Conservation (phyloP, 2,113 vertebrate species). For the Forbesichthys papilliferus region DNA sequence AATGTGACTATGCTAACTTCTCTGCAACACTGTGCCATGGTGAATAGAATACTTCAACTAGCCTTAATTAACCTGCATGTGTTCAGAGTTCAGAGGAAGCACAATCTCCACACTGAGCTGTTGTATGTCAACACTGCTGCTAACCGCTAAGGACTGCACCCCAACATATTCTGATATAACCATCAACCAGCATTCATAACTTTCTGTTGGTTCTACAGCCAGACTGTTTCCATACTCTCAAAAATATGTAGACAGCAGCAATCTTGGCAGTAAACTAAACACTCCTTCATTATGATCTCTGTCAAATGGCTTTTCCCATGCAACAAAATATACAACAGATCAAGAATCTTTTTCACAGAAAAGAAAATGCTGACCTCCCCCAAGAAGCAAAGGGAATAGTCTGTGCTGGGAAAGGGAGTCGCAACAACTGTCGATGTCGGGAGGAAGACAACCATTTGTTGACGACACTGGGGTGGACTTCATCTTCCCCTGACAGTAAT, state of each 20-base stretch:
- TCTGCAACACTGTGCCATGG: too few species aligned
- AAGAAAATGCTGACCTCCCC: too few species aligned
- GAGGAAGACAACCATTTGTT: constrained; percentile 31
- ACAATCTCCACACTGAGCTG: too few species aligned
- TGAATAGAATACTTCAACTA: too few species aligned
- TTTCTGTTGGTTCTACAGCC: constrained; percentile 16
- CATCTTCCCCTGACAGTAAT: constrained; percentile 20
- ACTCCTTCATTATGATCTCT: constrained; percentile 40
- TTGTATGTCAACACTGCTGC: too few species aligned
- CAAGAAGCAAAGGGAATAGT: constrained; percentile 36
- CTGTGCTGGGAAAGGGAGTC: constrained; percentile 50
- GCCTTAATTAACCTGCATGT: too few species aligned
- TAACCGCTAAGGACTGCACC: too few species aligned
- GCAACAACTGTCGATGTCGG: constrained; percentile 25
- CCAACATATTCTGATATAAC: too few species aligned
- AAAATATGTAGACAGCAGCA: constrained; percentile 29
- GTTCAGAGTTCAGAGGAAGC: too few species aligned
- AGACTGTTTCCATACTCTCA: constrained; percentile 6
- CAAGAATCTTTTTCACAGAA: constrained; percentile 24
- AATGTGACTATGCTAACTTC: too few species aligned
- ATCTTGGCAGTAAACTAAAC: constrained; percentile 7
- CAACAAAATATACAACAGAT: constrained; percentile 39
- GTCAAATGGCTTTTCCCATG: constrained; percentile 42
- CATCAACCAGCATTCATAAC: background rate
- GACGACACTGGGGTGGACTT: constrained; percentile 29